phyloP scores from a whole-genome alignment of 2,113 vertebrate species.

The Calidris pygmaea region DNA sequence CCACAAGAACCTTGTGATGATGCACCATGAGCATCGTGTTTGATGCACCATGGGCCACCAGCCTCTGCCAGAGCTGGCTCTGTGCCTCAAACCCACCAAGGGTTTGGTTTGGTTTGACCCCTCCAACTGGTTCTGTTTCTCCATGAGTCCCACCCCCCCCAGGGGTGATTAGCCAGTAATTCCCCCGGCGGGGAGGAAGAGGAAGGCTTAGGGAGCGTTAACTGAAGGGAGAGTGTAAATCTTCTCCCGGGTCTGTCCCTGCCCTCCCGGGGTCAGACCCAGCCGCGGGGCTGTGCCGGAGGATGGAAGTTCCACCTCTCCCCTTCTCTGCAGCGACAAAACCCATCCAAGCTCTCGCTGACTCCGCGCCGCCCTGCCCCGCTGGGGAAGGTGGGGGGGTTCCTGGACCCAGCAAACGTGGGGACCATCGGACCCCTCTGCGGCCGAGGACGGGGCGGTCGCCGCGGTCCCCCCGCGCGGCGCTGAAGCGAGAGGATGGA shows the following conservation, averaged over 20 bases:
- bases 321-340: neutral
- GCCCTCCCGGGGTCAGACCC: neutral
- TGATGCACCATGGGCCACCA: neutral
- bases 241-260: neutral
- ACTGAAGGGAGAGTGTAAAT: neutral
- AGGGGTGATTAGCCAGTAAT: neutral
- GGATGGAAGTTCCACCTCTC: neutral
- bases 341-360: neutral
- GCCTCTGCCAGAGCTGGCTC: neutral
- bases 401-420: rapidly evolving
- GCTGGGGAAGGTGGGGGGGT: rapidly evolving
- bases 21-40: neutral
- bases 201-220: neutral
- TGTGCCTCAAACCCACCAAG: neutral
- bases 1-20: rapidly evolving
- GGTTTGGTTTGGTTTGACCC: neutral
- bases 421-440: rapidly evolving
- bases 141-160: neutral
- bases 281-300: neutral
- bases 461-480: neutral
- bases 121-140: neutral
- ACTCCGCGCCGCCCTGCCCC: rapidly evolving
- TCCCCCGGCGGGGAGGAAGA: neutral
- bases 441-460: rapidly evolving
- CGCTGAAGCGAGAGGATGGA: neutral